Conservation (phyloP, 2,113 vertebrate genomes). For the Cathartes aura region DNA sequence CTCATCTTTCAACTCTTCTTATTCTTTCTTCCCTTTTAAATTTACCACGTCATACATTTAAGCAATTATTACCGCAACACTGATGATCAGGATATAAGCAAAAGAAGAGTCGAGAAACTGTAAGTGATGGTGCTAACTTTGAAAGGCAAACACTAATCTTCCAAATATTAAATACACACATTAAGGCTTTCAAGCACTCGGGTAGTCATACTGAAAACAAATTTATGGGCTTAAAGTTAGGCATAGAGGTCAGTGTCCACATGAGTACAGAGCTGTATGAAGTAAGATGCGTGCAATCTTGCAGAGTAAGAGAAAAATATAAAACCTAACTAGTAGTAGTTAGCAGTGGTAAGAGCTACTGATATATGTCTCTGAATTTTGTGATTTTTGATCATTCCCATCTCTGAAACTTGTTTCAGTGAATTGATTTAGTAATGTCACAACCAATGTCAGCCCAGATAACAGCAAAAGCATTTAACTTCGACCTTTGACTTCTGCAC, state of each 20-base stretch:
- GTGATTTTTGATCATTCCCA: not conserved
- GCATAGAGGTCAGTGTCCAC: not conserved
- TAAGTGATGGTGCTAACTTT: not conserved
- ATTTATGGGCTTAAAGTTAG: not conserved
- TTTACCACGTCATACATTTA: not conserved
- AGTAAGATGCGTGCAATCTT: accelerated
- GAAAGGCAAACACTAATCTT: not conserved
- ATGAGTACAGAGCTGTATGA: not conserved
- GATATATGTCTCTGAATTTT: not conserved
- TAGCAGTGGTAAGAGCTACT: not conserved
- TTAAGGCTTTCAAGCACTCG: not conserved
- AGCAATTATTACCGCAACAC: not conserved
- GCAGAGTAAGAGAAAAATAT: not conserved
- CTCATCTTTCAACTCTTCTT: not conserved
- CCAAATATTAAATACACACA: not conserved
- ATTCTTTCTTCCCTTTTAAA: not conserved
- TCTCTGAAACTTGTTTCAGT: not conserved
- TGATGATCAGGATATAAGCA: not conserved
- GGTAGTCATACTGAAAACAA: not conserved
- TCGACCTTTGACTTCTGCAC: not conserved
- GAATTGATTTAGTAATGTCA: not conserved
- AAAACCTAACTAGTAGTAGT: not conserved
- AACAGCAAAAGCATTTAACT: not conserved
- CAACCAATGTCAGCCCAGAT: not conserved
- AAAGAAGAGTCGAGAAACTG: not conserved